Conservation (phyloP, 2,888 invertebrate species). For the Eremobia ochroleuca region DNA sequence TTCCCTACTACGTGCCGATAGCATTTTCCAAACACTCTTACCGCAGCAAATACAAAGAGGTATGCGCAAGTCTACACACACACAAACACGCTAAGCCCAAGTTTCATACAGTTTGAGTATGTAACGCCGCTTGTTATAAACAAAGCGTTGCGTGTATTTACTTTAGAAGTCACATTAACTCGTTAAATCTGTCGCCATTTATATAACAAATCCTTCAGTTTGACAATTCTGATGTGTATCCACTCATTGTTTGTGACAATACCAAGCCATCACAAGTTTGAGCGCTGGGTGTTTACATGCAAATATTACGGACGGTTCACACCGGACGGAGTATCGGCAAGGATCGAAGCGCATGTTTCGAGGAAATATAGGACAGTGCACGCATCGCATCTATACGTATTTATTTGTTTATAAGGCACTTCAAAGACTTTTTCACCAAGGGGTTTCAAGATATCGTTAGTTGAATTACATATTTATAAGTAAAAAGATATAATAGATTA, state of each 20-base stretch:
- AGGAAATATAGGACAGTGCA: neutral
- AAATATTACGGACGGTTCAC: conserved; percentile 24
- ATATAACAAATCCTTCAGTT: conserved; percentile 70
- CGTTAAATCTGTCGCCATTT: conserved; percentile 73
- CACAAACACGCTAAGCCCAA: conserved; percentile 29
- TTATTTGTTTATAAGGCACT: no score
- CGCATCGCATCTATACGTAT: neutral
- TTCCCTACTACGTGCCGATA: conserved; percentile 6
- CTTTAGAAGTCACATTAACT: conserved; percentile 74
- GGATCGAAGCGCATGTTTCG: neutral
- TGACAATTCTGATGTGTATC: conserved; percentile 61
- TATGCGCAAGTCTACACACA: conserved; percentile 17
- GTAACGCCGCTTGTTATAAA: conserved; percentile 62
- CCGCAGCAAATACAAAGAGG: conserved; percentile 15
- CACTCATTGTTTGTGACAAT: conserved; percentile 58
- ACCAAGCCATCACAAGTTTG: conserved; percentile 62
- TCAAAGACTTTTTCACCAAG: no score
- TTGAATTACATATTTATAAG: no score
- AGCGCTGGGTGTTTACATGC: conserved; percentile 30
- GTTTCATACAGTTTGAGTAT: conserved; percentile 60
- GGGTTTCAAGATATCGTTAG: no score
- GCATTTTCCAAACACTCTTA: neutral
- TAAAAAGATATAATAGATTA: no score
- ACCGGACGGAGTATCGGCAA: neutral
- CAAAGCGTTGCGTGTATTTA: conserved; percentile 70